Conservation (phyloP, 2,113 vertebrate genomes). For the Xiphias gladius region DNA sequence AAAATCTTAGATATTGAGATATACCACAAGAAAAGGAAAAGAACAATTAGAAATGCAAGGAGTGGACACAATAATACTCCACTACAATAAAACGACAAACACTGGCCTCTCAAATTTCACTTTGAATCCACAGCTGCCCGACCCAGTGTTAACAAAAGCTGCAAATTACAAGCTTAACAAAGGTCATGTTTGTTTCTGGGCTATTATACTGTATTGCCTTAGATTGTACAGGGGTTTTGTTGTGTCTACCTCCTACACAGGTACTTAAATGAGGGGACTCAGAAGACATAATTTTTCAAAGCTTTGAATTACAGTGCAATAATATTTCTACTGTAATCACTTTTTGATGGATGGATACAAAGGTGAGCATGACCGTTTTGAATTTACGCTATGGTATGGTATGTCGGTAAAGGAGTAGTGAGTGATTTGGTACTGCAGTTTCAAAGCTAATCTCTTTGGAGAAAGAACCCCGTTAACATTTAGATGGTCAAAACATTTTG, state of each 20-base stretch:
- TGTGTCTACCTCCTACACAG: conserved; percentile 34
- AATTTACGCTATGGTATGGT: too few species aligned
- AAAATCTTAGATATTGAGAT: conserved; percentile 12
- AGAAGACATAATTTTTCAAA: conserved; percentile 17
- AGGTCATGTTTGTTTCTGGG: conserved; percentile 3
- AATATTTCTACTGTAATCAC: conserved; percentile 30
- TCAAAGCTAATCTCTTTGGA: not conserved
- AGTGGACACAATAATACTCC: conserved; percentile 49
- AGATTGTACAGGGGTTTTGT: conserved; percentile 40
- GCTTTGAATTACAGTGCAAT: conserved; percentile 41
- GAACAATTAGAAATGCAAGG: not conserved
- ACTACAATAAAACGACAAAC: conserved; percentile 20
- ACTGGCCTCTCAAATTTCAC: not conserved
- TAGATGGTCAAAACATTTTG: conserved; percentile 5
- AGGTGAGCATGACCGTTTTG: not conserved
- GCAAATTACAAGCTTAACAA: not conserved
- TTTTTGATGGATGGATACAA: conserved; percentile 27
- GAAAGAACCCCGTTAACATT: not conserved
- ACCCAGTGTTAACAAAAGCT: conserved; percentile 4
- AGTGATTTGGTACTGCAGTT: conserved; percentile 26
- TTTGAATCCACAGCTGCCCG: not conserved
- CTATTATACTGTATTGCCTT: not conserved
- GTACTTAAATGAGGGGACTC: conserved; percentile 7
- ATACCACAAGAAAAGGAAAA: not conserved
- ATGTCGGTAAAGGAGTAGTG: not conserved